These are phyloP conservation scores for Datnioides undecimradiatus DNA, from an alignment of 2,113 vertebrate species.

Conservation along the genomic window DNA sequence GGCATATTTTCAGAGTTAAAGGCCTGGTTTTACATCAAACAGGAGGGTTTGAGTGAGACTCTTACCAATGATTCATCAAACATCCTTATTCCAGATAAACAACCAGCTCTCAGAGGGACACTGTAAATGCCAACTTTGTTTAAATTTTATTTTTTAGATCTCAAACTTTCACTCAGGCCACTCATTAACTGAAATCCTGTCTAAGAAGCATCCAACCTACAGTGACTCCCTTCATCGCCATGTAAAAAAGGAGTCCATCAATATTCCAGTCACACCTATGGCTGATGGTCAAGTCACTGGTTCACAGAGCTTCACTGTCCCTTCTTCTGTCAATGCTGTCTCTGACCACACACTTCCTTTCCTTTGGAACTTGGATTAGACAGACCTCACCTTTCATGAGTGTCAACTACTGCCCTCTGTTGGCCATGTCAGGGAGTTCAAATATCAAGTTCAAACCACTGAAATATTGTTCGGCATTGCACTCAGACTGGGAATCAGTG, in stretches of 20 bases:
- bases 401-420: conserved; percentile 65
- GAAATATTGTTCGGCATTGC: background rate
- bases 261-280: conserved; percentile 66
- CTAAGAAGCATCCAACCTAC: conserved; percentile 48
- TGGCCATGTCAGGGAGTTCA: conserved; percentile 51
- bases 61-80: background rate
- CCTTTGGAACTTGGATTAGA: conserved; percentile 21
- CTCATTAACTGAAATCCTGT: conserved; percentile 17
- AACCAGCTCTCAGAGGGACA: background rate
- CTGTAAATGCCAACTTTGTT: background rate
- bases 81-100: background rate
- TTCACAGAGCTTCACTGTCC: conserved; percentile 77
- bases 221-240: conserved; percentile 68
- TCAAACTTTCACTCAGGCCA: background rate
- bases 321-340: conserved; percentile 62
- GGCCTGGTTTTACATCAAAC: background rate
- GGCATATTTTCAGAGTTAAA: background rate
- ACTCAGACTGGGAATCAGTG: background rate
- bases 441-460: background rate
- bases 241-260: conserved; percentile 63
- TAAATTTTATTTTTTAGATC: background rate
- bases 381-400: conserved; percentile 35
- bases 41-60: background rate
- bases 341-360: conserved; percentile 60
- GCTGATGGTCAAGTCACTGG: conserved; percentile 57